Percentiles rank a stretch among this genome's conserved stretches.
These are phyloP conservation scores for Masticophis lateralis DNA, from an alignment of 2,797 vertebrate genomes.

Conservation along the genomic window DNA sequence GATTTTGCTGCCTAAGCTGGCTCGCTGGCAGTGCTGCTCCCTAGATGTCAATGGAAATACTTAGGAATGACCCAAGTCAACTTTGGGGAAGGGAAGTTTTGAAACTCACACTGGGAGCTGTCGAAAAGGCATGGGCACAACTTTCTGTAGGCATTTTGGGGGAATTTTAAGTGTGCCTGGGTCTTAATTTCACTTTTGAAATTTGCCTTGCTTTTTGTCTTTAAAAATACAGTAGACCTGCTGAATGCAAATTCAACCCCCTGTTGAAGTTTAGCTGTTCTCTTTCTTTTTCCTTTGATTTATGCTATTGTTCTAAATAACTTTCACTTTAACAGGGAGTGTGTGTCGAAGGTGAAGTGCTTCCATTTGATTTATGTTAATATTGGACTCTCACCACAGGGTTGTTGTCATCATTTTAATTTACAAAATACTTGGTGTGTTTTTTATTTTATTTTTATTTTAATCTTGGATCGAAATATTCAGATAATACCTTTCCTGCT, in stretches of 20 bases:
- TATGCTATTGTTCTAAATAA: not conserved
- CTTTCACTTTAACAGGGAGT: not conserved
- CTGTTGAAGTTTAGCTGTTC: not conserved
- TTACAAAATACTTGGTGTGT: not conserved
- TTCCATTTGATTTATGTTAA: not conserved
- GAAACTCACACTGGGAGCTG: not conserved
- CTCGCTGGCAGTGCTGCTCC: not conserved
- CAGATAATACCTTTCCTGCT: not conserved
- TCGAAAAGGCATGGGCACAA: not conserved
- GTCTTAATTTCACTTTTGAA: not conserved
- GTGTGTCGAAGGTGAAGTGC: not conserved
- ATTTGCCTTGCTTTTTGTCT: not conserved
- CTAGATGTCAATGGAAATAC: not conserved
- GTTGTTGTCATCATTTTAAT: not conserved
- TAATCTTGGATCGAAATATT: not conserved
- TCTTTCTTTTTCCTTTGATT: not conserved
- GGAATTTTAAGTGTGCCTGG: not conserved
- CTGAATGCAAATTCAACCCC: not conserved
- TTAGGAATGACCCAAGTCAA: not conserved
- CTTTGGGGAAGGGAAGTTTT: not conserved
- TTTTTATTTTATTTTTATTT: not conserved
- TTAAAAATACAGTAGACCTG: not conserved
- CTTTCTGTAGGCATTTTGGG: not conserved
- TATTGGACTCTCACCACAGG: not conserved
- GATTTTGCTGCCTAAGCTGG: not conserved